These are phyloP conservation scores for Aphidius gifuensis DNA, from an alignment of 1,140 invertebrate species.

Conservation along the genomic window DNA sequence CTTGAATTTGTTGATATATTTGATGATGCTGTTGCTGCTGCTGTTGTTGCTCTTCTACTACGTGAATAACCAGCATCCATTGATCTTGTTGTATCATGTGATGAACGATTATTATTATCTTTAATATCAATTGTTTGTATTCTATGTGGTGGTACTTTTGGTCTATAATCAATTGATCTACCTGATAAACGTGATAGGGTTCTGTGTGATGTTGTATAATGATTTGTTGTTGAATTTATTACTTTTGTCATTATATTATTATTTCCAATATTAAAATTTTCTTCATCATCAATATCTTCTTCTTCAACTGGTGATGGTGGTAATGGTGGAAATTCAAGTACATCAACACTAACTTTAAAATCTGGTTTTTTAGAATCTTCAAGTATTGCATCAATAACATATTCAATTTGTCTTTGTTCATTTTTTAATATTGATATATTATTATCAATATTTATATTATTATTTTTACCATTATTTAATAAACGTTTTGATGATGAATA, in stretches of 20 bases:
- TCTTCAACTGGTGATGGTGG: constrained; percentile 74
- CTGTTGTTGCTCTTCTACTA: constrained; percentile 71
- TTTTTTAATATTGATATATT: constrained; percentile 44
- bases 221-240: constrained; percentile 24
- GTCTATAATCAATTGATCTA: constrained; percentile 54
- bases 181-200: constrained; percentile 34
- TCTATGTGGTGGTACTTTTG: constrained; percentile 71
- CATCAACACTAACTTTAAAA: constrained; percentile 56
- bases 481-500: constrained; percentile 43
- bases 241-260: constrained; percentile 3
- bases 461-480: constrained; percentile 29
- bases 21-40: no score
- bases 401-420: constrained; percentile 53
- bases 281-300: constrained; percentile 70
- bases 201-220: constrained; percentile 3
- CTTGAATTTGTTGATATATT: constrained; percentile 60
- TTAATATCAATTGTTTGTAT: constrained; percentile 58
- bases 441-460: constrained; percentile 22
- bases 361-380: constrained; percentile 54
- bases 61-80: constrained; percentile 65
- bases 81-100: constrained; percentile 27
- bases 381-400: constrained; percentile 53
- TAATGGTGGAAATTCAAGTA: constrained; percentile 72
- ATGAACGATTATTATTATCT: constrained; percentile 32
- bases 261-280: constrained; percentile 47